These are phyloP conservation scores for Drosophila lutescens DNA, from an alignment of 2,888 invertebrate genomes.

Conservation along the genomic window DNA sequence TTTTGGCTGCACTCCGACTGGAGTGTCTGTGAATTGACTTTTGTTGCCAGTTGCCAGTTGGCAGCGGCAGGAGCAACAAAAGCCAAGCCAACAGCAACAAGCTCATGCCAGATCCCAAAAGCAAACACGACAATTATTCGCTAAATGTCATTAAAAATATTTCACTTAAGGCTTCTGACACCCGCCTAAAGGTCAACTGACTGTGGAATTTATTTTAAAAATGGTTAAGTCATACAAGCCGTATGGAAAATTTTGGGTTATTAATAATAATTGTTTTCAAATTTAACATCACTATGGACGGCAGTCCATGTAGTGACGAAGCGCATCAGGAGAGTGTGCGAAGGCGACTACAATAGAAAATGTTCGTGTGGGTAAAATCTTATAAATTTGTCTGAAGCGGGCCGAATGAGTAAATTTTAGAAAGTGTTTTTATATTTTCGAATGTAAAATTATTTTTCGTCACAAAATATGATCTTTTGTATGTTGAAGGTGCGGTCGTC, in stretches of 20 bases:
- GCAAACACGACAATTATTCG: conserved; percentile 58
- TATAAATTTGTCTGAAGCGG: too few relatives aligned
- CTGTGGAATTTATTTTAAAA: not conserved
- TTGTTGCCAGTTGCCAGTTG: conserved; percentile 77
- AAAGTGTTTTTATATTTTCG: too few relatives aligned
- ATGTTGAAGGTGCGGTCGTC: too few relatives aligned
- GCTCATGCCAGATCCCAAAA: conserved; percentile 73
- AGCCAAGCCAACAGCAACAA: conserved; percentile 49
- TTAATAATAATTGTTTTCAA: too few relatives aligned
- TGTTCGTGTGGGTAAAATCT: too few relatives aligned
- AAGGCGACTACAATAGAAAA: too few relatives aligned
- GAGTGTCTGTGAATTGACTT: conserved; percentile 73
- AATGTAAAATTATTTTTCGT: too few relatives aligned
- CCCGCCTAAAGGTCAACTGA: conserved; percentile 5
- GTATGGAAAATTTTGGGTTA: not conserved
- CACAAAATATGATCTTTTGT: too few relatives aligned
- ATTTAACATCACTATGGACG: too few relatives aligned
- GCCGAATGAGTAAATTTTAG: too few relatives aligned
- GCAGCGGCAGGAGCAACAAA: conserved; percentile 43
- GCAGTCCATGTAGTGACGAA: too few relatives aligned
- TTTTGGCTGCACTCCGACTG: conserved; percentile 45
- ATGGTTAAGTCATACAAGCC: not conserved
- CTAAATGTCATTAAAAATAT: conserved; percentile 51
- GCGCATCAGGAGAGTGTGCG: too few relatives aligned
- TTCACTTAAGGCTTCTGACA: conserved; percentile 33